Conservation (phyloP, 2,797 vertebrate species). For the Thunnus albacares region DNA sequence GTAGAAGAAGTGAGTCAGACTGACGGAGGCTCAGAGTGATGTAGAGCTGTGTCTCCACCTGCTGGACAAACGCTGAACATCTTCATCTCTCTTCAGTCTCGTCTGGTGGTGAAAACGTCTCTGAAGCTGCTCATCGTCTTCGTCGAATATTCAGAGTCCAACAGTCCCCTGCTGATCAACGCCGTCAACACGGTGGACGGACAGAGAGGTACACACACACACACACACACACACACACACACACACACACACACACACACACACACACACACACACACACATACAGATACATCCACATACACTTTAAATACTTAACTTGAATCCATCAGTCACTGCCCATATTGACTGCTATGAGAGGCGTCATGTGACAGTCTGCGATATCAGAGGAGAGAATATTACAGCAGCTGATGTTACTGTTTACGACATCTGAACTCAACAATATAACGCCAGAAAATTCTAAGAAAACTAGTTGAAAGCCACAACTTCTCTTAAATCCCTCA, state of each 20-base stretch:
- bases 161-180: conserved; percentile 89
- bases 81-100: conserved; percentile 85
- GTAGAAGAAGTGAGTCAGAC: no score
- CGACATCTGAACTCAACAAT: no score
- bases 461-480: no score
- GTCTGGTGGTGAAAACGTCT: conserved; percentile 94
- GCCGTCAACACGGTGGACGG: conserved; percentile 89
- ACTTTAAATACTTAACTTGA: no score
- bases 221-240: conserved; percentile 3
- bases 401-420: no score
- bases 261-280: background rate
- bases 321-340: no score
- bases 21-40: background rate
- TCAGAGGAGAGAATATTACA: no score
- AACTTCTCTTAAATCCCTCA: no score
- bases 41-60: conserved; percentile 45
- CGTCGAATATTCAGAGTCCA: conserved; percentile 93
- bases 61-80: conserved; percentile 41
- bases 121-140: conserved; percentile 98
- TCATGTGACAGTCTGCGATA: no score
- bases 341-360: no score
- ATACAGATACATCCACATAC: background rate
- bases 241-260: background rate
- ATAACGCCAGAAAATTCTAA: no score
- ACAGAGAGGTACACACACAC: conserved; percentile 83